Conservation (phyloP, 2,888 invertebrate species). For the Baccha elongata region DNA sequence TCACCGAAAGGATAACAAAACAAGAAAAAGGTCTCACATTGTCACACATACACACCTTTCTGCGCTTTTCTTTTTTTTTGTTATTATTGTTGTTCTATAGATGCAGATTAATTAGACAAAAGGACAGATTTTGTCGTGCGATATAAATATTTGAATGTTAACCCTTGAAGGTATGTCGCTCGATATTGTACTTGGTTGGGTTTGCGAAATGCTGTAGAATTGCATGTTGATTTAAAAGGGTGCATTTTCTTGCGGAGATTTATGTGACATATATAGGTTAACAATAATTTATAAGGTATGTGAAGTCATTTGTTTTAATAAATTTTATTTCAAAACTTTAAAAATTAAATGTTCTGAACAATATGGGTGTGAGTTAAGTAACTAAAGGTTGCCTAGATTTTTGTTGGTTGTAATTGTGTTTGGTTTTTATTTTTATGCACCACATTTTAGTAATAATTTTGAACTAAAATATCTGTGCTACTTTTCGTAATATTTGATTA, state of each 20-base stretch:
- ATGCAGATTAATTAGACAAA: slow-evolving; percentile 66
- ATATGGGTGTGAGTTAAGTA: too few relatives aligned
- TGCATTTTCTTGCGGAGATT: slow-evolving; percentile 42
- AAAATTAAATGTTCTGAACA: too few relatives aligned
- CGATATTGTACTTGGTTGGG: slow-evolving; percentile 1
- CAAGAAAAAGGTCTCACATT: slow-evolving; percentile 25
- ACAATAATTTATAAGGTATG: slow-evolving; percentile 19
- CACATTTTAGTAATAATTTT: too few relatives aligned
- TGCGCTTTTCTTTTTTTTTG: background rate
- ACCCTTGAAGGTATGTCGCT: slow-evolving; percentile 29
- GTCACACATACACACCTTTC: slow-evolving; percentile 44
- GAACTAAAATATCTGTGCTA: too few relatives aligned
- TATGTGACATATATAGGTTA: slow-evolving; percentile 44
- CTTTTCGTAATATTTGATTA: too few relatives aligned
- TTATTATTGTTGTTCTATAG: slow-evolving; percentile 16
- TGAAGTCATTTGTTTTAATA: background rate
- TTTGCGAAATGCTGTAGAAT: slow-evolving; percentile 22
- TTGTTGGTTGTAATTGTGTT: too few relatives aligned
- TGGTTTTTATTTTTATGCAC: too few relatives aligned
- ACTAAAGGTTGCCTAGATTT: too few relatives aligned
- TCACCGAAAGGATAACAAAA: slow-evolving; percentile 17
- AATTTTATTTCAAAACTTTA: background rate
- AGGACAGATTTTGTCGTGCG: slow-evolving; percentile 59
- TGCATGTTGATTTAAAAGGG: slow-evolving; percentile 30
- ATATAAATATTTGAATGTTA: slow-evolving; percentile 66